Conservation (phyloP, 1,140 invertebrate species). For the Mactra quadrangularis region DNA sequence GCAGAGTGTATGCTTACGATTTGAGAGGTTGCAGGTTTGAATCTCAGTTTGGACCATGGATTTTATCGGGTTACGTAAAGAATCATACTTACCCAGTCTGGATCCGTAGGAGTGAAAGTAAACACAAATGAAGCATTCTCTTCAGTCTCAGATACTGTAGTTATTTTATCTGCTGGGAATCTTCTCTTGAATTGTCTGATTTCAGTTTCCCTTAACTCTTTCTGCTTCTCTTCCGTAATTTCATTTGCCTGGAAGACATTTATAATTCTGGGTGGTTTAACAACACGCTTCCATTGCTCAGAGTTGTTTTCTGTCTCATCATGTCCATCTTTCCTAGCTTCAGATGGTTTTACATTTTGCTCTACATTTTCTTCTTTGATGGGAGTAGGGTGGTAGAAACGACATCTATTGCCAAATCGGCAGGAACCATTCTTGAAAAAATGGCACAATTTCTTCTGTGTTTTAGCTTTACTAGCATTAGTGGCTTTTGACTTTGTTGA, state of each 20-base stretch:
- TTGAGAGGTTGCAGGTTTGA: no score
- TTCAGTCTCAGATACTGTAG: constrained; percentile 55
- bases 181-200: constrained; percentile 71
- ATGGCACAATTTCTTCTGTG: constrained; percentile 49
- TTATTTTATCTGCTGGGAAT: constrained; percentile 68
- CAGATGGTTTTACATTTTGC: background rate
- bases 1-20: no score
- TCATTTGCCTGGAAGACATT: constrained; percentile 28
- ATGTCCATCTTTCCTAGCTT: background rate
- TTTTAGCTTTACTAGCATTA: background rate
- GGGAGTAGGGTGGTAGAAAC: constrained; percentile 61
- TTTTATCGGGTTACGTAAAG: no score
- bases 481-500: background rate
- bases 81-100: constrained; percentile 76
- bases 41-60: no score
- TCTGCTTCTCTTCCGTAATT: constrained; percentile 53
- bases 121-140: constrained; percentile 63
- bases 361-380: background rate
- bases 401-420: constrained; percentile 68
- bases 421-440: constrained; percentile 68
- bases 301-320: background rate
- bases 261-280: constrained; percentile 46
- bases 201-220: constrained; percentile 69
- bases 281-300: background rate
- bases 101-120: constrained; percentile 73